Base-by-base conservation (phyloP, 2,113 vertebrate species). In the Elachura formosa region DNA sequence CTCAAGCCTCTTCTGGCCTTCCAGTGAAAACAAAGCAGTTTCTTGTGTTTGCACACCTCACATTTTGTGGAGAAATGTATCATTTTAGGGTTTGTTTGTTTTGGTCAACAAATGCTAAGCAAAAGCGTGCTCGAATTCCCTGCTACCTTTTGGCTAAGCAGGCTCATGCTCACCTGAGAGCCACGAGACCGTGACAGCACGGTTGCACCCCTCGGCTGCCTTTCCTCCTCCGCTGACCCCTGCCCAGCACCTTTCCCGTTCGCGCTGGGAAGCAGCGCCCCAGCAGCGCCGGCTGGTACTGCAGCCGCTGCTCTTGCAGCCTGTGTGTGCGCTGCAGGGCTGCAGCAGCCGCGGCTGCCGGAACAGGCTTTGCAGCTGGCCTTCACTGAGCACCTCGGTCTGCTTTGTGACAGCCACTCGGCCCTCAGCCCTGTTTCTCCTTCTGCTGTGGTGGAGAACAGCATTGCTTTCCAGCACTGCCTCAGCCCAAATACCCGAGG, bases 101-200 rank as follows among this genome's bases (percentile, higher is more conserved):
- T 58, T 61, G 28, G 63, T 88, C 56, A 48, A 63, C 45, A 79
- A n/a, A 84, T 68, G n/a, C 41, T 55, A 63, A 73, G 71, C 45
- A 46, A 62, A 89, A 96, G 52, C 54, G 25, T 14, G 46, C 12
- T 38, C 41, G 26, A 46, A 49, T 82, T 77, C 90, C 46, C 36
- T 28, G 55, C 83, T 14, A 6, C 25, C 31, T 5, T 91, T 90
- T 33, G 58, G 91, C 92, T 74, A 13, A 69, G 85, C 91, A 84
- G 95, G 94, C 91, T 97, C 4, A 12, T 43, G 62, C 83, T 94
- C 87, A 20, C 55, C 89, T 89, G 85, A 88, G 75, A 87, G 79
- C 84, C 25, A 19, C 16, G 71, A 97, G 93, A 85, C 87, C 93
- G 80, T 41, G 63, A 46, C 40, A 38, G 67, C 20, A 19, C 34